These are phyloP conservation scores for Chouioia cunea DNA, from an alignment of 2,888 invertebrate species.

Conservation along the genomic window DNA sequence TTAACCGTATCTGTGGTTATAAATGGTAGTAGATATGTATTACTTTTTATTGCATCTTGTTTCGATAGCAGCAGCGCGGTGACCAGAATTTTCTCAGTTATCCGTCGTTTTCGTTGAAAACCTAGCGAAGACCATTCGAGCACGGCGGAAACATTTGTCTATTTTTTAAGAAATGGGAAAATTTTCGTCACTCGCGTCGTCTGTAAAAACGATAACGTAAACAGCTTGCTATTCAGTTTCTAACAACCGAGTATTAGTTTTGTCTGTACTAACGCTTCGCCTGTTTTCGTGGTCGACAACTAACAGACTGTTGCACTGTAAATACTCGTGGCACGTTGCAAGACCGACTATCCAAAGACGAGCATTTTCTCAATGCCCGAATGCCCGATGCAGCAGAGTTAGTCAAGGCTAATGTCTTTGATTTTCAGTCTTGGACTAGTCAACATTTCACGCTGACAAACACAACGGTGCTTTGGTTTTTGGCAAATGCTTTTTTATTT, in stretches of 20 bases:
- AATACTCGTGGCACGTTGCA: too few relatives aligned
- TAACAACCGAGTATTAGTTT: slow-evolving; percentile 15
- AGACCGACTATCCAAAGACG: too few relatives aligned
- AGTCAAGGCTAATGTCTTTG: too few relatives aligned
- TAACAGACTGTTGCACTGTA: too few relatives aligned
- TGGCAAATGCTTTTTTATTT: not conserved
- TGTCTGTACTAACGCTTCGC: slow-evolving; percentile 12
- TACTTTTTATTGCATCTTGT: slow-evolving; percentile 20
- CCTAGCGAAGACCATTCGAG: too few relatives aligned
- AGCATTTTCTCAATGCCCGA: too few relatives aligned
- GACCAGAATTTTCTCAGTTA: not conserved
- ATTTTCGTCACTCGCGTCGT: slow-evolving; percentile 15
- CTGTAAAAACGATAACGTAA: slow-evolving; percentile 21
- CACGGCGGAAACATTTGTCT: not conserved
- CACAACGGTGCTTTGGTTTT: too few relatives aligned
- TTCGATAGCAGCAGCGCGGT: not conserved
- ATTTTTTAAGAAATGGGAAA: slow-evolving; percentile 3
- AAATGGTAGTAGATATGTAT: slow-evolving; percentile 37
- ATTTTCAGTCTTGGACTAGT: too few relatives aligned
- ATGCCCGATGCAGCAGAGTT: too few relatives aligned
- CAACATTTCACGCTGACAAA: too few relatives aligned
- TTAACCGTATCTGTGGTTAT: slow-evolving; percentile 44
- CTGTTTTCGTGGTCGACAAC: too few relatives aligned
- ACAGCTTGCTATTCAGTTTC: slow-evolving; percentile 26
- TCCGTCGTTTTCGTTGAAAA: too few relatives aligned